Percentiles rank a stretch among this genome's conserved stretches.
phyloP scores from a whole-genome alignment of 1,140 invertebrate genomes.

The fruit fly (Drosophila melanogaster) region DNA sequence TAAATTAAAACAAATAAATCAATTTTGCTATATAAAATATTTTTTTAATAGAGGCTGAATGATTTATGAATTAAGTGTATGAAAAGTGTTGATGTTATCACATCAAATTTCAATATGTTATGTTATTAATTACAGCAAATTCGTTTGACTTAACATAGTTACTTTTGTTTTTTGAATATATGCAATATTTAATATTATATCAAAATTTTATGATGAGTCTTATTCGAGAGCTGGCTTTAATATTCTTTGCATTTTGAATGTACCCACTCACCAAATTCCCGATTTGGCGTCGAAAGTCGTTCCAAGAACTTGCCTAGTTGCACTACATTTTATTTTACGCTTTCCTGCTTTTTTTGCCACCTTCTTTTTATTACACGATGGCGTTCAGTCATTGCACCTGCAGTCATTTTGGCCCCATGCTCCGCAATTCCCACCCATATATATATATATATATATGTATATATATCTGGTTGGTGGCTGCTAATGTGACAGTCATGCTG shows the following conservation, averaged over 20 bases:
- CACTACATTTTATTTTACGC: constrained; percentile 49
- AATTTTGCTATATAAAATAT: too few species aligned
- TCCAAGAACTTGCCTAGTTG: constrained; percentile 29
- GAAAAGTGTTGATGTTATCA: too few species aligned
- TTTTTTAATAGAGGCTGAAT: too few species aligned
- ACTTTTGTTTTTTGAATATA: not conserved
- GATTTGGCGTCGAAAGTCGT: constrained; percentile 43
- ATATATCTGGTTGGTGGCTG: constrained; percentile 49
- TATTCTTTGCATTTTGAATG: constrained; percentile 30
- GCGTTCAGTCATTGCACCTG: constrained; percentile 74
- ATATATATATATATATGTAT: constrained; percentile 22
- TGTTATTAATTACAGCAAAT: too few species aligned
- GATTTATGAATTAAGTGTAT: too few species aligned
- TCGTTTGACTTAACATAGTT: too few species aligned
- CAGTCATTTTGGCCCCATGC: constrained; percentile 63
- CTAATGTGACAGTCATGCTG: constrained; percentile 82
- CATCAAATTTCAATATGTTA: too few species aligned
- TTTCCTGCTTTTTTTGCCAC: constrained; percentile 34
- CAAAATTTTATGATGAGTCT: not conserved
- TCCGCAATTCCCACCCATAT: not conserved
- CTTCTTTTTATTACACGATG: constrained; percentile 71
- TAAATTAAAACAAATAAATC: too few species aligned
- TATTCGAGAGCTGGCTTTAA: not conserved
- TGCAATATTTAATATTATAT: not conserved
- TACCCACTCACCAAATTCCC: constrained; percentile 18